Evolutionary conservation across 2,888 invertebrate genomes (phyloP).

Genomic region (Tenthredo amoena): DNA sequence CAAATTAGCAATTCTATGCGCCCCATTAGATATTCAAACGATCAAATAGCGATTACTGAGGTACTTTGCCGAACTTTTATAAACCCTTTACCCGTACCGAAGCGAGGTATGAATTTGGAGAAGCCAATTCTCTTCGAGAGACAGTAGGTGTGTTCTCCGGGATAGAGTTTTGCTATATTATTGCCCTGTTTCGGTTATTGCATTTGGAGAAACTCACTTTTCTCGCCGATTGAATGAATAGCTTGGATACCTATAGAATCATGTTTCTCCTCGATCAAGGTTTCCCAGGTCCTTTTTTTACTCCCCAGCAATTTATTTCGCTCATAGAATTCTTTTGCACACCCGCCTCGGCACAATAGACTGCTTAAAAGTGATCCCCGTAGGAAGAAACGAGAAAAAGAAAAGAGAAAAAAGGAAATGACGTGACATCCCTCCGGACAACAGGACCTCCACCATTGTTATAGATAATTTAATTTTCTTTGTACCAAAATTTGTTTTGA

Average conservation of each 20-base stretch:
- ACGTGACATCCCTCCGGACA: background rate
- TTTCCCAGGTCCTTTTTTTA: background rate
- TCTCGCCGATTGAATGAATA: constrained; percentile 15
- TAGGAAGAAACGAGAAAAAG: background rate
- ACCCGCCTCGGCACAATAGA: background rate
- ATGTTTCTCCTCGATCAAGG: background rate
- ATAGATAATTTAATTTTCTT: background rate
- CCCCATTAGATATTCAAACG: constrained; percentile 29
- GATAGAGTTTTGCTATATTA: background rate
- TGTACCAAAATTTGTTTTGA: background rate
- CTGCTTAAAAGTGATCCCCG: background rate
- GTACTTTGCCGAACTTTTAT: constrained; percentile 23
- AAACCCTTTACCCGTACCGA: background rate
- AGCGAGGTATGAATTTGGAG: background rate
- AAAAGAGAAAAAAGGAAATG: background rate
- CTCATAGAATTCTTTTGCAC: background rate
- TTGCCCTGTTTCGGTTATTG: constrained; percentile 15
- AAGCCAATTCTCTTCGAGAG: background rate
- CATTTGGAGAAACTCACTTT: constrained; percentile 15
- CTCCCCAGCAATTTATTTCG: background rate
- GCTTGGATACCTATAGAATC: background rate
- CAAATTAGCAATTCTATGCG: constrained; percentile 31
- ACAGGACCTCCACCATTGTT: background rate
- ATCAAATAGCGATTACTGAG: constrained; percentile 9
- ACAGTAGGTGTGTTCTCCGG: background rate